Conservation (phyloP, 2,888 invertebrate genomes). For the Philereme vetulata region DNA sequence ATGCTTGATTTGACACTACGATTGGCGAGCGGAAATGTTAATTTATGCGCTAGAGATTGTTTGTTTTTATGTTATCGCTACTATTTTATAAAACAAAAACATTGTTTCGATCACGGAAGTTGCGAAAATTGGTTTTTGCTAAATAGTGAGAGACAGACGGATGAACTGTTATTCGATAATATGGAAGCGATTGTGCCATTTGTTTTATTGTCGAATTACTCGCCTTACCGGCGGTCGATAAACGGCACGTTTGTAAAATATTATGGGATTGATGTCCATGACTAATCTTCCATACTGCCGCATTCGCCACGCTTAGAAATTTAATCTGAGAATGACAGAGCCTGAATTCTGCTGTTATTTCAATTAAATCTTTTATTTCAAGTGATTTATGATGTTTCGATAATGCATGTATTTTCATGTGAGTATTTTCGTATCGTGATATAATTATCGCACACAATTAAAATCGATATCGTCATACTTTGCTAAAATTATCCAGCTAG, state of each 20-base stretch:
- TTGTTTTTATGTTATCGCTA: conserved; percentile 74
- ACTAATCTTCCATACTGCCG: conserved; percentile 67
- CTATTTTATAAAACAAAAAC: conserved; percentile 69
- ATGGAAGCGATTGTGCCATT: conserved; percentile 34
- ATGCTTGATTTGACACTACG: conserved; percentile 73
- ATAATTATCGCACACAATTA: conserved; percentile 40
- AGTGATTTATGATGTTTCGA: conserved; percentile 65
- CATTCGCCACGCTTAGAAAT: conserved; percentile 71
- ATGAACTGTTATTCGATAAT: conserved; percentile 46
- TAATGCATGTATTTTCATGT: conserved; percentile 27
- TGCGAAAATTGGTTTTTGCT: conserved; percentile 57
- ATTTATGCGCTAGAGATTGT: conserved; percentile 79
- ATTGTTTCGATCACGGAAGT: conserved; percentile 67
- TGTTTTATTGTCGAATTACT: conserved; percentile 24
- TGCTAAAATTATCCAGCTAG: conserved; percentile 24
- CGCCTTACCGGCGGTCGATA: conserved; percentile 24
- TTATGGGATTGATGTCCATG: conserved; percentile 63
- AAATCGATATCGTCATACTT: conserved; percentile 39
- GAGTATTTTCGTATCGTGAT: conserved; percentile 25
- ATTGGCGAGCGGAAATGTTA: conserved; percentile 80
- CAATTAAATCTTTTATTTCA: conserved; percentile 74
- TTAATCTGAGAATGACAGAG: conserved; percentile 76
- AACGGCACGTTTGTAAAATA: conserved; percentile 49
- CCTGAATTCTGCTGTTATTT: conserved; percentile 67
- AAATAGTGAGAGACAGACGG: conserved; percentile 49